phyloP scores from a whole-genome alignment of 2,888 invertebrate genomes.

The Drosophila longiperda region DNA sequence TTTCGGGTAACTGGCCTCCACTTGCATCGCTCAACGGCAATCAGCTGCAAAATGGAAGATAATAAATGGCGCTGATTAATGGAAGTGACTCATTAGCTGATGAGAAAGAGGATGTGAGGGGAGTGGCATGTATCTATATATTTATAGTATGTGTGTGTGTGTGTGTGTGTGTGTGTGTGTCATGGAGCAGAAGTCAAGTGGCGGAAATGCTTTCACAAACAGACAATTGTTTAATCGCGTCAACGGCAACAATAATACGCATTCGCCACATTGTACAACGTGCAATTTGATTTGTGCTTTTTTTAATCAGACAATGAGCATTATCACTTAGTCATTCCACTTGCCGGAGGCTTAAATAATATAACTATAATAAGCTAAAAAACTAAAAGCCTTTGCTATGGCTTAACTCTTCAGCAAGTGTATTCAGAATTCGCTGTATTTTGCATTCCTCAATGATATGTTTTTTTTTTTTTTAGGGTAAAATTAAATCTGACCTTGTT shows the following conservation, averaged over 20 bases:
- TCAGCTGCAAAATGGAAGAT: conserved; percentile 54
- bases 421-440: conserved; percentile 28
- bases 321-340: conserved; percentile 43
- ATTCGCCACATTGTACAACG: conserved; percentile 53
- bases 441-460: conserved; percentile 24
- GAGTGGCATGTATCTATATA: not conserved
- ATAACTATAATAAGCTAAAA: not conserved
- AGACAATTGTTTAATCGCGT: conserved; percentile 77
- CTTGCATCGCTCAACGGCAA: conserved; percentile 75
- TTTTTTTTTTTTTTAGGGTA: conserved; percentile 40
- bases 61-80: conserved; percentile 64
- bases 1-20: conserved; percentile 83
- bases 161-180: not conserved
- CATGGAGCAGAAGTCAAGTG: conserved; percentile 54
- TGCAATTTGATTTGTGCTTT: conserved; percentile 55
- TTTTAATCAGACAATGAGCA: conserved; percentile 40
- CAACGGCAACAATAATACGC: conserved; percentile 67
- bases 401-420: conserved; percentile 27
- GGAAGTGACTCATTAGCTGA: conserved; percentile 64
- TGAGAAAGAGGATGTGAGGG: conserved; percentile 18
- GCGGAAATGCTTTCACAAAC: conserved; percentile 76
- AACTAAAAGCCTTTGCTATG: not conserved
- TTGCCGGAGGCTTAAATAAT: not conserved
- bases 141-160: not conserved
- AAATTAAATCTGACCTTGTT: conserved; percentile 79